Base-by-base conservation (phyloP, 2,888 invertebrate genomes). In the Brenthis hecate region DNA sequence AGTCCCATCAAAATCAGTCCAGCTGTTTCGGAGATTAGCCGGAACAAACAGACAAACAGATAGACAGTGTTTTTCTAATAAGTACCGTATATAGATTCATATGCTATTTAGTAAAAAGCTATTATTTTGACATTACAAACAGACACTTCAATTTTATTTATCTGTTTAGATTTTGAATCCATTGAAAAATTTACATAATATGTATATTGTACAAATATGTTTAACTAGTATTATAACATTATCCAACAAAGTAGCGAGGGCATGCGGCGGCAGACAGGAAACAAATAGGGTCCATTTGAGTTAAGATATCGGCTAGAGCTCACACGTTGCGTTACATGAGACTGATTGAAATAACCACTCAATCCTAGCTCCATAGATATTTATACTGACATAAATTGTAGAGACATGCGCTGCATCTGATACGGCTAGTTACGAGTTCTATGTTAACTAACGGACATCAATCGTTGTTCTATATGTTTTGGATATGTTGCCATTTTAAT, bases 211-310 rank as follows among this genome's bases (percentile, higher is more conserved):
- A 43, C 16, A 47, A 14, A 23, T 48, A 58, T 28, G 28, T 3
- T 47, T 47, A 14, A 28, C 58, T 28, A 48, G 58, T 60, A 60
- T 60, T 48, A 60, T 48, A 60, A 60, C 28, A 48, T 60, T 60
- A 48, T 23, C 47, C 28, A 60, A 50, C 58, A 60, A 60, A 53
- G 53, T 32, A 43, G 53, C 32, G 50, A 62, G 69, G 72, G 73
- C 75, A 77, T 78, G 77, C 69, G 74, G 80, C 79, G 82, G 80
- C 77, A 80, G 86, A 85, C 86, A 82, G 84, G 80, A 78, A 79
- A 84, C 85, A 88, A 88, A 88, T 87, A 85, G 84, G 81, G 77
- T 81, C 85, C 82, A 85, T 87, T 86, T 84, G 85, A 85, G 82
- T 78, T 78, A 66, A 76, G 77, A 79, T 83, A 70, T 84, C 84